phyloP scores from a whole-genome alignment of 1,140 invertebrate genomes.

The Hirudo medicinalis region DNA sequence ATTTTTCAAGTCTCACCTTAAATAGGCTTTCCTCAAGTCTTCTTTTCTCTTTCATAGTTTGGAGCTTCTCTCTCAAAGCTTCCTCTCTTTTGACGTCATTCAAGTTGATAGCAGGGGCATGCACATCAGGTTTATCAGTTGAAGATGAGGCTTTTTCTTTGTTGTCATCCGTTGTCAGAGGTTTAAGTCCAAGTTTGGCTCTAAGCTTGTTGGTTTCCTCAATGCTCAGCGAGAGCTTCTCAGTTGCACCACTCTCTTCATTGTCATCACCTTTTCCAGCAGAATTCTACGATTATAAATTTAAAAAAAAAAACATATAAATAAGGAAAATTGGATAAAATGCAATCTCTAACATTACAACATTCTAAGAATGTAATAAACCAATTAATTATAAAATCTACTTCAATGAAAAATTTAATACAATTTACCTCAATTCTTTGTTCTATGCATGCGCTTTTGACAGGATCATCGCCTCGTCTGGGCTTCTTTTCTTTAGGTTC shows the following conservation, averaged over 20 bases:
- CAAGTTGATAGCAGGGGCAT: conserved; percentile 72
- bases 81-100: conserved; percentile 60
- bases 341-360: no score
- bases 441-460: no score
- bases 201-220: conserved; percentile 81
- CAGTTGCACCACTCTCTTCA: conserved; percentile 12
- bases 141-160: conserved; percentile 19
- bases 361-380: no score
- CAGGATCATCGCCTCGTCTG: no score
- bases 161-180: conserved; percentile 53
- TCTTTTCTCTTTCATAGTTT: conserved; percentile 56
- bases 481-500: no score
- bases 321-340: no score
- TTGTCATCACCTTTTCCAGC: no score
- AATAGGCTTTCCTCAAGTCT: conserved; percentile 59
- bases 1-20: conserved; percentile 25
- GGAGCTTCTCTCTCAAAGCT: conserved; percentile 62
- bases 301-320: no score
- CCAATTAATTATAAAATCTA: no score
- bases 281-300: no score
- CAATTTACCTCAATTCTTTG: no score
- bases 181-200: conserved; percentile 83
- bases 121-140: conserved; percentile 59
- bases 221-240: conserved; percentile 53
- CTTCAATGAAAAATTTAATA: no score